These are phyloP conservation scores for Ethmia dodecea DNA, from an alignment of 2,888 invertebrate genomes.

Conservation along the genomic window DNA sequence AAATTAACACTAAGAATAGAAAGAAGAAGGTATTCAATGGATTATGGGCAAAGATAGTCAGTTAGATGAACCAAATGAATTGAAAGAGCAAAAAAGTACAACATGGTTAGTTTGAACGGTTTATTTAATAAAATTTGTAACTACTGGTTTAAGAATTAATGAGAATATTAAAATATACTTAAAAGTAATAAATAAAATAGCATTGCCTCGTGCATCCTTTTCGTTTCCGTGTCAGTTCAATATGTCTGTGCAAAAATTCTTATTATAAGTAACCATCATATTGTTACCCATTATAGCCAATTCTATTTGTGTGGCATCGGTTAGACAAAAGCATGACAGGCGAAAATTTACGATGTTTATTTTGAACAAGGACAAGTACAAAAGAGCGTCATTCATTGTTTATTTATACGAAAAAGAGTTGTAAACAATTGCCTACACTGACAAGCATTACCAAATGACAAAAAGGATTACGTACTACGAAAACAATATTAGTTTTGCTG, in stretches of 20 bases:
- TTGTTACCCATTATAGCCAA: constrained; percentile 29
- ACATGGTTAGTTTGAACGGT: too few relatives aligned
- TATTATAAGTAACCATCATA: constrained; percentile 18
- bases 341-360: constrained; percentile 66
- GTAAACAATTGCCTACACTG: constrained; percentile 69
- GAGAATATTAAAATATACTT: too few relatives aligned
- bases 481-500: constrained; percentile 21
- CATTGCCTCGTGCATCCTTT: constrained; percentile 1
- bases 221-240: constrained; percentile 12
- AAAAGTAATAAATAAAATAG: too few relatives aligned
- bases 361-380: constrained; percentile 48
- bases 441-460: constrained; percentile 60
- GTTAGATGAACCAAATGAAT: too few relatives aligned
- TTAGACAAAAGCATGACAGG: constrained; percentile 49
- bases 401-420: constrained; percentile 50
- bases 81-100: too few relatives aligned
- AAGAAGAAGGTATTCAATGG: too few relatives aligned
- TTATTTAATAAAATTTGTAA: too few relatives aligned
- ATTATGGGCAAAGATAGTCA: too few relatives aligned
- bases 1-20: too few relatives aligned
- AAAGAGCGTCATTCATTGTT: constrained; percentile 60
- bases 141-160: too few relatives aligned
- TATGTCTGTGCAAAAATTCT: constrained; percentile 21
- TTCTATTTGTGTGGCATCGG: constrained; percentile 51
- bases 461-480: constrained; percentile 58